A percentile compares a stretch with the other conserved stretches of the same genome.
These are phyloP conservation scores for Sarcophilus harrisii DNA, from an alignment of 2,797 vertebrate species.

Conservation along the genomic window DNA sequence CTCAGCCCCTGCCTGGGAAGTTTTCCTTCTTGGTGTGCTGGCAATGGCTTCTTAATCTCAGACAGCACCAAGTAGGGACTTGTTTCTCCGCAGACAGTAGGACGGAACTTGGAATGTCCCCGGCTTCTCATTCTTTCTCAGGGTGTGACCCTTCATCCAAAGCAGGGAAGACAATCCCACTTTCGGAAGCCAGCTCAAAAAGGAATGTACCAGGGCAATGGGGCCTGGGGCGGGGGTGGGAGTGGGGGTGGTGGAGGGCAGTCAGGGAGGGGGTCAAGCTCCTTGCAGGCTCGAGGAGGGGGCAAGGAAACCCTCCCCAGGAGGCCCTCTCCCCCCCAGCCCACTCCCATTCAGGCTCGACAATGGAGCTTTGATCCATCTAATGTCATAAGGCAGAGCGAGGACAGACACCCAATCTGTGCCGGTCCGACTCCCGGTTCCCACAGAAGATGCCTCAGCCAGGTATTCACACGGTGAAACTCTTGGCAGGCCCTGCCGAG, in stretches of 20 bases:
- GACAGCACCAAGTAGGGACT: constrained; percentile 55
- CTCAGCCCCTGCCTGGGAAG: background rate
- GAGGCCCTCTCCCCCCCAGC: background rate
- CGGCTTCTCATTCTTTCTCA: constrained; percentile 70
- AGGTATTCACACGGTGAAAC: constrained; percentile 15
- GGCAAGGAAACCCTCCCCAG: background rate
- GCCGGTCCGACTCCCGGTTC: constrained; percentile 63
- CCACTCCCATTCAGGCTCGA: background rate
- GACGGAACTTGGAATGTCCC: constrained; percentile 35
- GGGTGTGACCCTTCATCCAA: constrained; percentile 72
- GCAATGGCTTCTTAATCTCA: constrained; percentile 16
- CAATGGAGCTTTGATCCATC: constrained; percentile 70
- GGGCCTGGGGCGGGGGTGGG: background rate
- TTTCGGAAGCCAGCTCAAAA: constrained; percentile 71
- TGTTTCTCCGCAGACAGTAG: constrained; percentile 56
- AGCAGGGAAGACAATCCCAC: constrained; percentile 67
- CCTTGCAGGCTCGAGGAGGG: background rate
- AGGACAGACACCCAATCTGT: constrained; percentile 62
- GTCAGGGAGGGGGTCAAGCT: background rate
- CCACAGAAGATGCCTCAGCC: constrained; percentile 61
- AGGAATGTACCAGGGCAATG: background rate
- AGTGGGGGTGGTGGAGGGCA: too few species aligned
- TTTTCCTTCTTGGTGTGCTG: background rate
- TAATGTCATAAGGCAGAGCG: constrained; percentile 68
- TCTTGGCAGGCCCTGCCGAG: constrained; percentile 38